Evolutionary conservation across 1,140 invertebrate genomes (phyloP).

Genomic region (Drosophila equinoxialis): DNA sequence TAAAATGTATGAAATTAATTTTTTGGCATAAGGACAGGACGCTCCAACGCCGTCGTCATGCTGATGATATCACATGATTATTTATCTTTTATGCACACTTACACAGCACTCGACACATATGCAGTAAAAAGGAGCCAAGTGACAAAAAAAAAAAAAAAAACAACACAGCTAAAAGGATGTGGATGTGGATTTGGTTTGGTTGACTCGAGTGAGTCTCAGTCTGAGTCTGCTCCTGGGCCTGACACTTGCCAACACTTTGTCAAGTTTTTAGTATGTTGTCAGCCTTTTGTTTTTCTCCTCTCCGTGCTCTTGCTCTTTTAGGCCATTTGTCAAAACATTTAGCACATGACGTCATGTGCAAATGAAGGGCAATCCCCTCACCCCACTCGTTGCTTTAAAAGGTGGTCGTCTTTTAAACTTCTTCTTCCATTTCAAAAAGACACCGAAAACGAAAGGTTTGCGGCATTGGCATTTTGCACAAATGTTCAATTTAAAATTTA

Average conservation of each 20-base stretch:
- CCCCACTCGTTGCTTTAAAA: not conserved
- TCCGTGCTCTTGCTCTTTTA: conserved; percentile 43
- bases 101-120: conserved; percentile 58
- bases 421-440: no score
- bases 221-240: conserved; percentile 44
- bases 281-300: conserved; percentile 63
- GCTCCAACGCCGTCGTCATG: conserved; percentile 50
- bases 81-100: conserved; percentile 79
- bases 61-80: conserved; percentile 73
- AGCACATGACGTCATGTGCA: conserved; percentile 65
- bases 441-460: no score
- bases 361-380: conserved; percentile 7
- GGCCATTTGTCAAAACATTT: conserved; percentile 77
- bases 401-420: not conserved
- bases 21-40: conserved; percentile 57
- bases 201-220: not conserved
- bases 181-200: conserved; percentile 37
- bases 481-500: conserved; percentile 55
- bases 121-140: conserved; percentile 34
- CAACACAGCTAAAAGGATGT: conserved; percentile 44
- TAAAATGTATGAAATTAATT: conserved; percentile 81
- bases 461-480: not conserved
- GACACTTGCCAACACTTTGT: conserved; percentile 78
- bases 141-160: not conserved
- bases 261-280: conserved; percentile 80